Conservation (phyloP, 2,888 invertebrate species). For the Alloscopus bannaensis region DNA sequence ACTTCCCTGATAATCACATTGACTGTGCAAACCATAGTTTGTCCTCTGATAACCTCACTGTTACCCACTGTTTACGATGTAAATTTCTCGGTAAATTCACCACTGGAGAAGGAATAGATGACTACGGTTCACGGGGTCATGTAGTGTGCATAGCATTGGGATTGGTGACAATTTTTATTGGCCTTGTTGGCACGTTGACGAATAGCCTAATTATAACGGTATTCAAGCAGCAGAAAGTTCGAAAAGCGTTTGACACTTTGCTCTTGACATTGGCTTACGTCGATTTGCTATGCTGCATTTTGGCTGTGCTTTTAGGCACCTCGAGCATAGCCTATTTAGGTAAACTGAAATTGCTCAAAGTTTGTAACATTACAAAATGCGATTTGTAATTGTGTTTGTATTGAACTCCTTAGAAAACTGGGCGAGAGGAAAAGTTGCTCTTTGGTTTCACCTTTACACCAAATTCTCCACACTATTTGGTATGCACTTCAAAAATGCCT, state of each 20-base stretch:
- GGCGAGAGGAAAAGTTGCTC: background rate
- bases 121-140: constrained; percentile 3
- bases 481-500: background rate
- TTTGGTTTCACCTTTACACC: background rate
- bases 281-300: constrained; percentile 6
- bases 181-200: background rate
- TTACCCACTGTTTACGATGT: background rate
- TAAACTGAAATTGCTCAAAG: background rate
- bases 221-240: background rate
- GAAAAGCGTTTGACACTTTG: background rate
- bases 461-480: background rate
- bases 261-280: background rate
- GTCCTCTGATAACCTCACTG: background rate
- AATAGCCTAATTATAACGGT: constrained; percentile 1
- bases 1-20: background rate
- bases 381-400: background rate
- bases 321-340: background rate
- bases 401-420: constrained; percentile 3
- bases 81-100: background rate
- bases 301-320: background rate
- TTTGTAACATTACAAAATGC: background rate
- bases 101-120: background rate
- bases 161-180: background rate
- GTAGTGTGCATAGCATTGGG: background rate
- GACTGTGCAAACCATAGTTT: background rate